These are phyloP conservation scores for Rhinatrema bivittatum DNA, from an alignment of 2,797 vertebrate species.

Conservation along the genomic window DNA sequence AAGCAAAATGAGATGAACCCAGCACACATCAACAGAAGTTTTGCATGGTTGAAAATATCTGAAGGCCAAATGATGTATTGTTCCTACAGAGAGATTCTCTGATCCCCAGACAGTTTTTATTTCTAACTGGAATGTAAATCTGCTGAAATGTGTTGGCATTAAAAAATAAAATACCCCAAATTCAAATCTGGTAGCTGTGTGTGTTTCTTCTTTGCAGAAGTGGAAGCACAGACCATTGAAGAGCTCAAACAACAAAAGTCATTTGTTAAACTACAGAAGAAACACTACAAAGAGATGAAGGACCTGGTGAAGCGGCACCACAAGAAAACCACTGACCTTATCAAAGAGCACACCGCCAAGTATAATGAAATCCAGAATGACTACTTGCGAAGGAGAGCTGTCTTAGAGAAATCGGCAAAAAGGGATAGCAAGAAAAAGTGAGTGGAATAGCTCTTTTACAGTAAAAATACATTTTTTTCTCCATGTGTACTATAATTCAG, in stretches of 20 bases:
- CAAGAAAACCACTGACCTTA: slow-evolving; percentile 88
- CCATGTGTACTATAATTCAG: too few relatives aligned
- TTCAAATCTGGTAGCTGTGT: too few relatives aligned
- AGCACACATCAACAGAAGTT: too few relatives aligned
- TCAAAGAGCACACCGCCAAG: slow-evolving; percentile 87
- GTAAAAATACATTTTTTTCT: rapidly evolving
- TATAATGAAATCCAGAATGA: slow-evolving; percentile 82
- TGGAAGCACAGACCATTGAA: slow-evolving; percentile 86
- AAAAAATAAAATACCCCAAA: too few relatives aligned
- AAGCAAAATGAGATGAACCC: too few relatives aligned
- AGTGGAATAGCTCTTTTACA: slow-evolving; percentile 24
- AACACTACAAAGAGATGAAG: slow-evolving; percentile 98
- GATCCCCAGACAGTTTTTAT: too few relatives aligned
- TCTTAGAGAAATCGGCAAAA: slow-evolving; percentile 81
- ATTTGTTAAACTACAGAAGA: slow-evolving; percentile 88
- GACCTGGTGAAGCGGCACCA: slow-evolving; percentile 90
- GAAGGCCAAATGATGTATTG: too few relatives aligned
- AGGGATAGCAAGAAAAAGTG: slow-evolving; percentile 93
- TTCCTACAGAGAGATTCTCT: too few relatives aligned
- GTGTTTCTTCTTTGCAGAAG: slow-evolving; percentile 55
- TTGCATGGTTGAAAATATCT: too few relatives aligned
- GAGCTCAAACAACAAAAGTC: slow-evolving; percentile 92
- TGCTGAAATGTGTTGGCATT: too few relatives aligned
- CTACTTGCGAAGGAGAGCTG: slow-evolving; percentile 67
- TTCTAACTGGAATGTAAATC: too few relatives aligned